Percentiles rank a stretch among this genome's conserved stretches.
These are phyloP conservation scores for Parapristionchus giblindavisi DNA, from an alignment of 2,888 invertebrate genomes.

Conservation along the genomic window DNA sequence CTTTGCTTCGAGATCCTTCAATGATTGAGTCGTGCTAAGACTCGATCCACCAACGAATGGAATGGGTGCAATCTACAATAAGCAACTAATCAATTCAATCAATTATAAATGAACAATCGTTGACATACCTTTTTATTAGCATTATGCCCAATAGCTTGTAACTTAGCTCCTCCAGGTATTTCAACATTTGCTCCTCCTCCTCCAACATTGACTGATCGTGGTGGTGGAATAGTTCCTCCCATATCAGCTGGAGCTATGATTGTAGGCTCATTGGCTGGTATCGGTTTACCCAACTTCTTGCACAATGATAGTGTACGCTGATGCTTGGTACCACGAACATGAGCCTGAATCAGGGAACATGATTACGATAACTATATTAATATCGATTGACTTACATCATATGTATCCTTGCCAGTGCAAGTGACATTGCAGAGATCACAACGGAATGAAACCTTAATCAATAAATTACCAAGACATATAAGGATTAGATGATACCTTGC, in stretches of 20 bases:
- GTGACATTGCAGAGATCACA: constrained; percentile 98
- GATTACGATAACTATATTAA: not conserved
- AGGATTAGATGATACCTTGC: no score
- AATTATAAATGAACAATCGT: not conserved
- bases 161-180: not conserved
- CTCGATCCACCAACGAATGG: constrained; percentile 78
- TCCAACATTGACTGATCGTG: constrained; percentile 40
- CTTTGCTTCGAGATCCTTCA: constrained; percentile 42
- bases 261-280: constrained; percentile 83
- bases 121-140: constrained; percentile 22
- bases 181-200: constrained; percentile 38
- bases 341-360: no score
- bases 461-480: no score
- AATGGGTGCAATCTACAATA: constrained; percentile 18
- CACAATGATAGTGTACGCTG: constrained; percentile 94
- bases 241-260: constrained; percentile 75
- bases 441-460: constrained; percentile 79
- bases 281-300: constrained; percentile 84
- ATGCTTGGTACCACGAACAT: constrained; percentile 96
- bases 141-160: constrained; percentile 12
- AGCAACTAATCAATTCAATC: not conserved
- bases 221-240: constrained; percentile 40
- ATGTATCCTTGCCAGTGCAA: constrained; percentile 97
- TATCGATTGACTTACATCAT: constrained; percentile 78
- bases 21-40: constrained; percentile 51